Evolutionary conservation across 1,140 invertebrate genomes (phyloP), one percentile per base, ranked within the genome.

Genomic region (Mycetomoellerius zeteki): DNA sequence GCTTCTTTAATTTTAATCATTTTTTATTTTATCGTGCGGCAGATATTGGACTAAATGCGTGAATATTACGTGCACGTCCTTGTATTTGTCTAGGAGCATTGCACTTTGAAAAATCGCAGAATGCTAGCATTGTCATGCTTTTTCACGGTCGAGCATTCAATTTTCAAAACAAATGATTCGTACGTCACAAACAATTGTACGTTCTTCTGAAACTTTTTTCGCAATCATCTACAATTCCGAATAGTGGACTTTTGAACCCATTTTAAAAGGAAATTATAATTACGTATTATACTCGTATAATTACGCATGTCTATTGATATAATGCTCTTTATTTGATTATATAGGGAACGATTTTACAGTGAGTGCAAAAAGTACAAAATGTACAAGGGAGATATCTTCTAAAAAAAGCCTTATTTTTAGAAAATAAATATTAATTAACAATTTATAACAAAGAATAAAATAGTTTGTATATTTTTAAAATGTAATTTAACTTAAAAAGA

Each of bases 81-180:
- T 27, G 75, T 14, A 47, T 62, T 16, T 77, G 19, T 64, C 50
- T 24, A 19, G 16, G 19, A 30, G 14, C 16, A 8, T 43, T 33
- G 21, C 21, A 16, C 33, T 77, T 30, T 27, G 12, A 62, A 62
- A 43, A 62, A 60, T 76, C 19, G 16, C 19, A 10, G 10, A 54
- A 73, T 21, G 7, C 21, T 12, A n/a, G 19, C 33, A 16, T 77
- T 16, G 37, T 47, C 16, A 33, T 10, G 37, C 3, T 78, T 7
- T 21, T 65, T 47, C 37, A 75, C n/a, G 7, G 1, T 67, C 37
- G n/a, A 47, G 10, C n/a, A 10, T 58, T 2, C n/a, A 75, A 33
- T n/a, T 52, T 72, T 52, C 3, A 21, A 47, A 78, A 78, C 37
- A 64, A 78, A 47, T 43, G 33, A 62, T 58, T 58, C 14, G 43